These are phyloP conservation scores for Ammodytes dubius DNA, from an alignment of 2,113 vertebrate genomes.

Conservation along the genomic window DNA sequence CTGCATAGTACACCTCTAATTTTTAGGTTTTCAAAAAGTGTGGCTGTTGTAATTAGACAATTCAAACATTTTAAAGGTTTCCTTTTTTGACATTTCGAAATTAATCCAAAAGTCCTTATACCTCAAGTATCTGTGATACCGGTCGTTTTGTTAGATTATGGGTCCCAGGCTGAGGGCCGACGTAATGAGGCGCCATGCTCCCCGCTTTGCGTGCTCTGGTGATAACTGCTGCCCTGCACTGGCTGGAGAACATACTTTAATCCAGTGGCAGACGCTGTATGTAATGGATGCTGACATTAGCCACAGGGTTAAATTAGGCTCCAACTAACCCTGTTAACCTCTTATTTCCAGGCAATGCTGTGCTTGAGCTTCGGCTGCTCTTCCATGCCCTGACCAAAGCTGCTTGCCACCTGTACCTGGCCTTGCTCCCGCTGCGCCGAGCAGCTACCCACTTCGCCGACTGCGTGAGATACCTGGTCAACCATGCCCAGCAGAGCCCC, in stretches of 20 bases:
- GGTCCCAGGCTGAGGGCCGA: not conserved
- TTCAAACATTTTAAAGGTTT: not conserved
- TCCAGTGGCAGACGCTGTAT: constrained; percentile 69
- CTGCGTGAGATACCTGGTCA: constrained; percentile 52
- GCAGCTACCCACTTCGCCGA: constrained; percentile 69
- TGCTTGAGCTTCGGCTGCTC: constrained; percentile 80
- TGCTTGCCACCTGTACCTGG: constrained; percentile 81
- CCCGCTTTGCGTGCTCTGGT: constrained; percentile 29
- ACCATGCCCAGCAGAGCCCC: constrained; percentile 57
- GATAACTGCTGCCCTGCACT: constrained; percentile 10
- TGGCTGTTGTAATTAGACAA: not conserved
- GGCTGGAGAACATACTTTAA: constrained; percentile 55
- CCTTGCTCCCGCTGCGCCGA: constrained; percentile 75
- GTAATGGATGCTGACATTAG: constrained; percentile 74
- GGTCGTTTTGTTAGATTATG: not conserved
- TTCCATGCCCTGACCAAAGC: constrained; percentile 81
- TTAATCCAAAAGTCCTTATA: not conserved
- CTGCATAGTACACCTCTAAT: too few species aligned
- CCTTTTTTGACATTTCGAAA: not conserved
- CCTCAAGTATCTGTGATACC: not conserved
- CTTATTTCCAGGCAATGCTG: constrained; percentile 78
- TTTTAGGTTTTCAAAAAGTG: too few species aligned
- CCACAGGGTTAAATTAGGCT: constrained; percentile 67
- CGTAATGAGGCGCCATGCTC: not conserved
- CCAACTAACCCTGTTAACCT: constrained; percentile 64